Base-by-base conservation (phyloP, 2,888 invertebrate species). In the Rotaria macrura region DNA sequence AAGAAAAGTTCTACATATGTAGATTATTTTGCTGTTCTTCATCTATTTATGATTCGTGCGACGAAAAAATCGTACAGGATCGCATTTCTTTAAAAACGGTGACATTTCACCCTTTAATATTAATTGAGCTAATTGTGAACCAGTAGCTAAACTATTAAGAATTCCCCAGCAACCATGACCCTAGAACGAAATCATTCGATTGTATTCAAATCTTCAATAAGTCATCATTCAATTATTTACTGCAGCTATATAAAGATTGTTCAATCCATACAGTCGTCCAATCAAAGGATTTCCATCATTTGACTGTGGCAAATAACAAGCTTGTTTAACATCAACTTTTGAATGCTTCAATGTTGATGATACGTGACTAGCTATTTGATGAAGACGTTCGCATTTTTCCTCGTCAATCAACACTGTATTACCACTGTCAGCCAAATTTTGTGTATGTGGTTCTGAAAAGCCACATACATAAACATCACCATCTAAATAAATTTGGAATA, bases 131-230 rank as follows among this genome's bases (percentile, higher is more conserved):
- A 88, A 52, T 29, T 86, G 87, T 23, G 57, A 79, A 25, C 88
- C 88, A 54, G 88, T 88, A 38, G 86, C 87, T 17, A 88, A 87
- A n/a, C 87, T 87, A 85, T 88, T 88, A 29, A 88, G 83, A 52
- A 88, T 88, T 14, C 88, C 88, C 88, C 88, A 88, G 84, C 88
- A 88, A 54, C 83, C 85, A 84, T 88, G 88, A 17, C 88, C 88
- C 65, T 65, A 65, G 38, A 65, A 17, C 3, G 4, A 34, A 65
- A 3, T 1, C 4, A 14, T 3, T 43, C 12, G 17, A 49, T 49
- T 17, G 17, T 17, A 49, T 23, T 54, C 7, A 54, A 54, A 10
- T 5, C 9, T 7, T 23, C 6, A 65, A 65, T 29, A 65, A 65
- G 14, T 65, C 34, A 17, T 0, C 20, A 52, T 52, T 52, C 5